A percentile compares a stretch with the other conserved stretches of the same genome.
These are phyloP conservation scores for Indicator indicator DNA, from an alignment of 2,113 vertebrate species.

Conservation along the genomic window DNA sequence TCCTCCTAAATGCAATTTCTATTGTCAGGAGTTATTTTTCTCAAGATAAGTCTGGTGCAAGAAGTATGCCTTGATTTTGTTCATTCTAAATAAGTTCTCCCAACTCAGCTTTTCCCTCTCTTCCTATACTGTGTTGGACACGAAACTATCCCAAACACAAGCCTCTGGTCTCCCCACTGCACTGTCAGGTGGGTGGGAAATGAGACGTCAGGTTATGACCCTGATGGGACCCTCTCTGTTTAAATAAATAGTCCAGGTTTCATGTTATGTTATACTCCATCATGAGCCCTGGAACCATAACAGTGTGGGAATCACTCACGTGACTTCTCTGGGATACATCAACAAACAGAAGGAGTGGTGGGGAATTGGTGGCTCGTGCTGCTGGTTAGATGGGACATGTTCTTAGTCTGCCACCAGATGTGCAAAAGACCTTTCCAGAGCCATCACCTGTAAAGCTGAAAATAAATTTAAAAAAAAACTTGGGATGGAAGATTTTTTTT, in stretches of 20 bases:
- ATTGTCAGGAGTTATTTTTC: not conserved
- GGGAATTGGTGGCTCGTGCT: not conserved
- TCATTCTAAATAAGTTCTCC: conserved; percentile 29
- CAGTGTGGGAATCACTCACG: not conserved
- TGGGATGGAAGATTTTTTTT: not conserved
- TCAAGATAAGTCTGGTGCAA: conserved; percentile 3
- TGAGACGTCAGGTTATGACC: conserved; percentile 41
- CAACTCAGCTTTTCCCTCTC: not conserved
- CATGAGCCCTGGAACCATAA: conserved; percentile 18
- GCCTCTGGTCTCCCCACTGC: not conserved
- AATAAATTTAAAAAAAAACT: not conserved
- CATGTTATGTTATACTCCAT: conserved; percentile 24
- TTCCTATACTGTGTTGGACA: not conserved
- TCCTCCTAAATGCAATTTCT: not conserved
- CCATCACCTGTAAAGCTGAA: not conserved
- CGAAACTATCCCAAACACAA: conserved; percentile 1
- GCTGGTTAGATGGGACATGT: not conserved
- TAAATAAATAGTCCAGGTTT: conserved; percentile 64
- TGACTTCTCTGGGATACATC: conserved; percentile 21
- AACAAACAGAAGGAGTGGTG: not conserved
- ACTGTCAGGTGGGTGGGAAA: not conserved
- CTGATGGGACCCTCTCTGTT: conserved; percentile 44
- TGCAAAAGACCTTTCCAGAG: not conserved
- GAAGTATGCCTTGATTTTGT: conserved; percentile 30
- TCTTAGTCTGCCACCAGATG: not conserved